Conservation (phyloP, 2,113 vertebrate species). For the Camelus bactrianus region DNA sequence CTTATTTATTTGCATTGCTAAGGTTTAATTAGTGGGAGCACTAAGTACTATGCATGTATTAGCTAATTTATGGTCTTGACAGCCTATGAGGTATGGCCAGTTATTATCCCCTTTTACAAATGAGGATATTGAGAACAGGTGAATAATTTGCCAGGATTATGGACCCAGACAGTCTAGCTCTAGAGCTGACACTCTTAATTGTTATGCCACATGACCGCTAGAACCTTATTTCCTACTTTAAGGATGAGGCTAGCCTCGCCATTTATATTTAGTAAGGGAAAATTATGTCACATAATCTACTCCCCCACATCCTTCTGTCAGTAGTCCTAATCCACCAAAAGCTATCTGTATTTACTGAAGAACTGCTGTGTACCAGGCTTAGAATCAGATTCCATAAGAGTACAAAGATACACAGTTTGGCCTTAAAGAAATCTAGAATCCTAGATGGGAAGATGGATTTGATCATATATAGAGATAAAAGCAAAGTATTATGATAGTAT, state of each 20-base stretch:
- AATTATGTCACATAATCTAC: neutral
- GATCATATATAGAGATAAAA: neutral
- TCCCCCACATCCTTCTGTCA: neutral
- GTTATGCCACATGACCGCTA: accelerated
- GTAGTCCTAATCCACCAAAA: neutral
- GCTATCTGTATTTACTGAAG: neutral
- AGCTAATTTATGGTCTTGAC: neutral
- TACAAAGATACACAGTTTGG: neutral
- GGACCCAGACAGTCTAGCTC: neutral
- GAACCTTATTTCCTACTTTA: neutral
- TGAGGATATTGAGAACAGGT: neutral
- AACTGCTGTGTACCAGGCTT: neutral
- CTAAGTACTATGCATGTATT: neutral
- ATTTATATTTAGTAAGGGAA: neutral
- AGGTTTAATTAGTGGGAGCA: slow-evolving; percentile 18
- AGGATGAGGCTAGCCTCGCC: neutral
- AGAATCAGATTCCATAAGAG: neutral
- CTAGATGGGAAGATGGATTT: neutral
- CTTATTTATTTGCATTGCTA: neutral
- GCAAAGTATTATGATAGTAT: neutral
- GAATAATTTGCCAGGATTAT: neutral
- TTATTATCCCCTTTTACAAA: neutral
- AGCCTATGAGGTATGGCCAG: neutral
- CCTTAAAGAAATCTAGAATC: neutral
- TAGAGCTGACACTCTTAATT: neutral